phyloP scores from a whole-genome alignment of 1,140 invertebrate genomes.

The Meteorus sp. region DNA sequence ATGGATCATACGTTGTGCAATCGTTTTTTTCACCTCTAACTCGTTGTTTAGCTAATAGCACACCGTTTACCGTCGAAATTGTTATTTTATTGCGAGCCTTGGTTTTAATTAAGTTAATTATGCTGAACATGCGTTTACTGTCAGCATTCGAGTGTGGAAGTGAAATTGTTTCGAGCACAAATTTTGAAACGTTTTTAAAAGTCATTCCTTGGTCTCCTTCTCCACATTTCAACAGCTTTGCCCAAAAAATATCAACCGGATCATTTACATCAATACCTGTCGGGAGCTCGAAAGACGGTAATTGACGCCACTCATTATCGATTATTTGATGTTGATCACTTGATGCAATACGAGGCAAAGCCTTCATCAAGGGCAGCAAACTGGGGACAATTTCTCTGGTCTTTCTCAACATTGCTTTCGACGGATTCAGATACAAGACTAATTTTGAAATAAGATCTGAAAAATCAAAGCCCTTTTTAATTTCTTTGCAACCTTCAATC shows the following conservation, averaged over 20 bases:
- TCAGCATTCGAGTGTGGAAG: constrained; percentile 25
- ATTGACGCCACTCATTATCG: constrained; percentile 28
- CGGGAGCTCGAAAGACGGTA: constrained; percentile 24
- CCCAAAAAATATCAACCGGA: constrained; percentile 26
- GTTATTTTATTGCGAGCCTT: constrained; percentile 26
- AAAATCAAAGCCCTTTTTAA: constrained; percentile 28
- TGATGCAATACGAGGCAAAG: constrained; percentile 23
- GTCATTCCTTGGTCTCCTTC: constrained; percentile 22
- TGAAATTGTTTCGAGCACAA: constrained; percentile 29
- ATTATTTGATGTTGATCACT: constrained; percentile 23
- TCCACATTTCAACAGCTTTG: constrained; percentile 19
- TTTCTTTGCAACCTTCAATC: constrained; percentile 14
- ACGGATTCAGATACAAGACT: constrained; percentile 13
- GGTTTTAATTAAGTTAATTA: constrained; percentile 26
- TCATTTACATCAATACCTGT: constrained; percentile 21
- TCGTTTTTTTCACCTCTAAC: constrained; percentile 19
- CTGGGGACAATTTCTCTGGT: constrained; percentile 14
- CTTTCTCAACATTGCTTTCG: constrained; percentile 20
- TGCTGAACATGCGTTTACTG: constrained; percentile 27
- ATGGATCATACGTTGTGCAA: constrained; percentile 26
- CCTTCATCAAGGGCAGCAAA: constrained; percentile 25
- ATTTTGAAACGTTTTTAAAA: constrained; percentile 28
- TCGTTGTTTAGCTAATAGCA: constrained; percentile 26
- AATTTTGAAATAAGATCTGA: constrained; percentile 21
- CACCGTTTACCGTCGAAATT: constrained; percentile 24